Percentiles rank a stretch among this genome's conserved stretches.
Evolutionary conservation across 2,797 vertebrate species (phyloP).

Genomic region (Dryobates pubescens): DNA sequence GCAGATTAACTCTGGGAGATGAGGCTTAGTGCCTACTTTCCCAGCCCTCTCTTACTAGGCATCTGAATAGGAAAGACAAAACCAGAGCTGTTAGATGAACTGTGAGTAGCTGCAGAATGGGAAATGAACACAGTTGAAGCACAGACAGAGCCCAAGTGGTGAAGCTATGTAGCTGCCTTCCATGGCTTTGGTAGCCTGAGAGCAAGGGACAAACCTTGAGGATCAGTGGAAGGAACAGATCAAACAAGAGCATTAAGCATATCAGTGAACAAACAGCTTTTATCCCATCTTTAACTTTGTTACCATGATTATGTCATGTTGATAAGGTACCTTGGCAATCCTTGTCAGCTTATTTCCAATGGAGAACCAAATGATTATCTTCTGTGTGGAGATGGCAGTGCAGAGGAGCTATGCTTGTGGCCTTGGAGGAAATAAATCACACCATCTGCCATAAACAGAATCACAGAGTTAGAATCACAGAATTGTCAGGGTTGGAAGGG

Average conservation of each 20-base stretch:
- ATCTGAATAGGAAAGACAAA: not conserved
- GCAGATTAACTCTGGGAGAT: not conserved
- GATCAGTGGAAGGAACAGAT: not conserved
- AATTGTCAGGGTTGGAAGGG: no score
- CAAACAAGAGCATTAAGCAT: not conserved
- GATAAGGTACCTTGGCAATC: not conserved
- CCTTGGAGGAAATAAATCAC: not conserved
- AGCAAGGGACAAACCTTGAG: not conserved
- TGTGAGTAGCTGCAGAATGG: not conserved
- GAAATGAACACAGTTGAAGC: not conserved
- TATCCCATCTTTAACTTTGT: not conserved
- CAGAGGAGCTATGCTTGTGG: not conserved
- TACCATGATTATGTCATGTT: not conserved
- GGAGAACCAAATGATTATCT: not conserved
- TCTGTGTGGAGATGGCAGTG: not conserved
- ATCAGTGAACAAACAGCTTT: not conserved
- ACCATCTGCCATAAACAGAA: not conserved
- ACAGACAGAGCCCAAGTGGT: not conserved
- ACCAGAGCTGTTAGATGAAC: not conserved
- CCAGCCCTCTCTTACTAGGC: not conserved
- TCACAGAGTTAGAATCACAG: no score
- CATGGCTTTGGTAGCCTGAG: not conserved
- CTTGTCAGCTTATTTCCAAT: not conserved
- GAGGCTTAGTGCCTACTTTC: not conserved
- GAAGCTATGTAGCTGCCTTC: not conserved